phyloP scores from a whole-genome alignment of 2,113 vertebrate genomes.

The Calidris pugnax region DNA sequence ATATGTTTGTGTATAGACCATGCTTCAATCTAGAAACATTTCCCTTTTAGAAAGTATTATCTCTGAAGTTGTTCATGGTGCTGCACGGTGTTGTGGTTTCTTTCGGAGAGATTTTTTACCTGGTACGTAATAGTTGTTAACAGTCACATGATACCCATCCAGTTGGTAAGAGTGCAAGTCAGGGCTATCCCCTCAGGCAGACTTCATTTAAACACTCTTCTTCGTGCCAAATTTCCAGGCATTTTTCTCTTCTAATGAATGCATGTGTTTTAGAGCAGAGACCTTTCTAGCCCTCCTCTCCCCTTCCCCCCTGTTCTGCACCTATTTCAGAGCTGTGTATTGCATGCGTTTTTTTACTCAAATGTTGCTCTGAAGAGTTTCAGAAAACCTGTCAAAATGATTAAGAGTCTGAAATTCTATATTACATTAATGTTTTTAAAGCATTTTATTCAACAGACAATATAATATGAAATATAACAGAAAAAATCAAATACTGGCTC shows the following conservation, averaged over 20 bases:
- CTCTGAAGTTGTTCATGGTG: background rate
- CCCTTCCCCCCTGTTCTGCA: background rate
- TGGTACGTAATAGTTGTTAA: conserved; percentile 35
- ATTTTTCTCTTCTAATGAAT: conserved; percentile 59
- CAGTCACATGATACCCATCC: conserved; percentile 27
- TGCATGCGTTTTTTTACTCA: background rate
- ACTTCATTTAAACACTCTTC: conserved; percentile 31
- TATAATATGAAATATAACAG: conserved; percentile 44
- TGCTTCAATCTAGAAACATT: background rate
- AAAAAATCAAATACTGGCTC: conserved; percentile 26
- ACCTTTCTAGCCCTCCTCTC: background rate
- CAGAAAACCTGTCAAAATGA: conserved; percentile 66
- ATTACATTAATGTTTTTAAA: conserved; percentile 61
- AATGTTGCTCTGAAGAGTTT: conserved; percentile 35
- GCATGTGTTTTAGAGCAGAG: conserved; percentile 10
- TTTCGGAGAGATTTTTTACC: background rate
- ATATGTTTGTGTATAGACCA: background rate
- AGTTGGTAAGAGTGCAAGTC: conserved; percentile 36
- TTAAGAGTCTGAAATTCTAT: conserved; percentile 68
- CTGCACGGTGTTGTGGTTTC: background rate
- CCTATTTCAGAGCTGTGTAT: background rate
- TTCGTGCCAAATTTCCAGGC: conserved; percentile 44
- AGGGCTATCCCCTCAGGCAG: conserved; percentile 60
- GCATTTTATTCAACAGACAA: conserved; percentile 58
- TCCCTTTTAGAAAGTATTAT: background rate